These are phyloP conservation scores for Dasypogon diadema DNA, from an alignment of 2,888 invertebrate genomes.

Conservation along the genomic window DNA sequence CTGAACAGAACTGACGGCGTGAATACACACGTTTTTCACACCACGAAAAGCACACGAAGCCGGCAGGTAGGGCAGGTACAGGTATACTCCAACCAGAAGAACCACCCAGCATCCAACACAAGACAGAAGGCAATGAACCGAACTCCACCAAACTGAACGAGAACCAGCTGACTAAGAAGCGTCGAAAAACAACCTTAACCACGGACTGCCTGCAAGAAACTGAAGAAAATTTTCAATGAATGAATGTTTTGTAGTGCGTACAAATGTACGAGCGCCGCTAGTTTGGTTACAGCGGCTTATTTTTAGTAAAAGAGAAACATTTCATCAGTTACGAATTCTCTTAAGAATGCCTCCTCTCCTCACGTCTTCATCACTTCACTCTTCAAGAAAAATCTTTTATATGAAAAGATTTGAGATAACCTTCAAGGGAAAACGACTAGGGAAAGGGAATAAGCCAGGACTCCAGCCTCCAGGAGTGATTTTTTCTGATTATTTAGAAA, in stretches of 20 bases:
- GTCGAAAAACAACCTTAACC: background rate
- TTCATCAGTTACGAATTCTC: too few species aligned
- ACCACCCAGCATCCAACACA: background rate
- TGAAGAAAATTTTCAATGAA: constrained; percentile 27
- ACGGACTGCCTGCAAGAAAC: background rate
- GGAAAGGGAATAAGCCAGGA: too few species aligned
- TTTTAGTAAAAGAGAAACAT: too few species aligned
- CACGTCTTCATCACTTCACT: too few species aligned
- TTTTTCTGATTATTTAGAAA: too few species aligned
- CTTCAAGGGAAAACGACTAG: too few species aligned
- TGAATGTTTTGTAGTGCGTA: constrained; percentile 22
- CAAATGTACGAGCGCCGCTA: background rate
- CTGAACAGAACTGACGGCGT: constrained; percentile 7
- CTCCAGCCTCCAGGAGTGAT: too few species aligned
- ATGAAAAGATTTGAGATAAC: too few species aligned
- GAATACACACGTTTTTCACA: background rate
- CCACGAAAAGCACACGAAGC: background rate
- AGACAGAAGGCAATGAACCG: background rate
- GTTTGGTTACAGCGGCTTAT: constrained; percentile 20
- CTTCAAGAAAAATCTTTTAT: too few species aligned
- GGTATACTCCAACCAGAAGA: background rate
- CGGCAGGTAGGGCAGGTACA: background rate
- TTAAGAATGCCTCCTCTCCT: too few species aligned
- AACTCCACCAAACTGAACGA: background rate
- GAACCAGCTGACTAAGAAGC: background rate